Base-by-base conservation (phyloP, 2,113 vertebrate genomes). In the Aramus guarauna region DNA sequence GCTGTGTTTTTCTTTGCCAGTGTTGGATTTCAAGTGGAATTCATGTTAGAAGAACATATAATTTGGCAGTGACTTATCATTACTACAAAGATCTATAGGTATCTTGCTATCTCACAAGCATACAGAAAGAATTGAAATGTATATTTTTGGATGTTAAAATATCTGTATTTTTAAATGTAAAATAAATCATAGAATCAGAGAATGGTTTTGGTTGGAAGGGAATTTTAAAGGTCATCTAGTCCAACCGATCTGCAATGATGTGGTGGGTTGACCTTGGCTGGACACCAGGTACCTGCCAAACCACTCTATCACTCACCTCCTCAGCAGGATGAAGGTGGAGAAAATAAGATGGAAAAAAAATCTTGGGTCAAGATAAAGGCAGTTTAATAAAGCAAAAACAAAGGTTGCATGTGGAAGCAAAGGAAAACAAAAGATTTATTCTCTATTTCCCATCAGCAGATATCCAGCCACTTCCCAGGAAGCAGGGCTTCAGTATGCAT, bases 191-290 rank as follows among this genome's bases (percentile, higher is more conserved):
- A 39, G 21, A 66, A 37, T 60, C 17, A 58, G 32, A n/a, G 32
- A 88, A 58, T 47, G 13, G 12, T 47, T 85, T 92, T 3, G 10
- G 23, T 29, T 72, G 47, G 69, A 76, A 76, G 26, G 19, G 52
- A 37, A 1, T 1, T 62, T 58, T 41, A 52, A 56, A 71, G 36
- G 1, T 58, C 32, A 9, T 50, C 26, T 27, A 52, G 32, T 62
- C 62, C 0, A 1, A 36, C 2, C 5, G 9, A 10, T 6, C 22
- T 80, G 30, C 52, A 80, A 14, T 11, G 6, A 52, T 53, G 52
- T 16, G 15, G 52, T 29, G 26, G 26, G 26, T 53, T 53, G 52
- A 53, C 26, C 52, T 29, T 53, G 14, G 27, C 52, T 53, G 52
- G 26, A 26, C 15, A 16, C 45, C 45, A 45, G 45, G 45, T 45